Evolutionary conservation across 2,113 vertebrate genomes (phyloP).

Genomic region (Neomonachus schauinslandi): DNA sequence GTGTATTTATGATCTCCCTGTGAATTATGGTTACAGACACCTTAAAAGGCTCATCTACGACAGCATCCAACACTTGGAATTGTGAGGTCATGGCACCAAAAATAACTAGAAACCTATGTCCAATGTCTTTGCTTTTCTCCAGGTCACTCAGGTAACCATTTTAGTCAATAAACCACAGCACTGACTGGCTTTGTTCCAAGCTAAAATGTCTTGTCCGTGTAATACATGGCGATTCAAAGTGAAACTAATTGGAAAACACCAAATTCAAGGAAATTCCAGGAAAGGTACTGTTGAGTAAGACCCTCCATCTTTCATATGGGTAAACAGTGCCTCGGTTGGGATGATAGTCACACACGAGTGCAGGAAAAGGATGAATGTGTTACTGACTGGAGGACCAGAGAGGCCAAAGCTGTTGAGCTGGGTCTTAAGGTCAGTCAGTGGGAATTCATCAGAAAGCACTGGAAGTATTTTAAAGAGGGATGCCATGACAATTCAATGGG

Average conservation of each 20-base stretch:
- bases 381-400: neutral
- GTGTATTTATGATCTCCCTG: neutral
- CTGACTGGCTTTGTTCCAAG: neutral
- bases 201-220: neutral
- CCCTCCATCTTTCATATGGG: neutral
- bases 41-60: neutral
- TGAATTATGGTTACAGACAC: fast-evolving
- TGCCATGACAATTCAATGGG: neutral
- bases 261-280: neutral
- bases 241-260: neutral
- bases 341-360: neutral
- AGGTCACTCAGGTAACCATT: neutral
- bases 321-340: neutral
- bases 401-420: neutral
- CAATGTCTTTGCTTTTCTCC: neutral
- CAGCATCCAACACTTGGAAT: neutral
- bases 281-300: neutral
- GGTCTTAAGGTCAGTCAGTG: neutral
- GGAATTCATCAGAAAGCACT: neutral
- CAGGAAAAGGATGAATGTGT: neutral
- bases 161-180: neutral
- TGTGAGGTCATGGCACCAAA: neutral
- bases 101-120: neutral
- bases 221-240: neutral
- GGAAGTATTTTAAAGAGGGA: neutral